Percentiles rank a stretch among this genome's conserved stretches.
These are phyloP conservation scores for Crocodylus rhombifer DNA, from an alignment of 2,797 vertebrate species.

Conservation along the genomic window DNA sequence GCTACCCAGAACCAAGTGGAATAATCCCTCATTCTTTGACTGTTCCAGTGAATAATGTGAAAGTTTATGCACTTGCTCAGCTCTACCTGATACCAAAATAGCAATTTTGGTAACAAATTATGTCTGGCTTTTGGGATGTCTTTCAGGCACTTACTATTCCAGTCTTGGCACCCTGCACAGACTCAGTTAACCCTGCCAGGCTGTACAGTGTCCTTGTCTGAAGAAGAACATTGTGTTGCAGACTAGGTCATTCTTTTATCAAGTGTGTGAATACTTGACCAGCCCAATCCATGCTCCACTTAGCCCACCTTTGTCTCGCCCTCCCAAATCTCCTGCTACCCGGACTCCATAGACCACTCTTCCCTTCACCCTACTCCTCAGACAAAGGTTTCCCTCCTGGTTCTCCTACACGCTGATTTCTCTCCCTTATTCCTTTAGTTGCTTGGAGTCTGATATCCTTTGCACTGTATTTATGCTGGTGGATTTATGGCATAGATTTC, in stretches of 20 bases:
- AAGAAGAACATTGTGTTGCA: neutral
- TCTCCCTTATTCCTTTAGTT: neutral
- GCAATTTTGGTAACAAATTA: neutral
- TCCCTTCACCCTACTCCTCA: rapidly evolving
- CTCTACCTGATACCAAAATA: neutral
- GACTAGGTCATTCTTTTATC: neutral
- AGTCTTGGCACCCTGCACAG: neutral
- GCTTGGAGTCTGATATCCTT: neutral
- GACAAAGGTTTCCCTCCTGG: neutral
- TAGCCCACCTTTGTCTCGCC: neutral
- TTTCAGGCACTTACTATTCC: neutral
- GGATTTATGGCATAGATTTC: neutral
- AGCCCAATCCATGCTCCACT: neutral
- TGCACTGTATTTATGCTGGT: neutral
- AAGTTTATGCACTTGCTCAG: neutral
- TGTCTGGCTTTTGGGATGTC: neutral
- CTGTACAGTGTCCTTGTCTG: rapidly evolving
- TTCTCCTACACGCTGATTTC: neutral
- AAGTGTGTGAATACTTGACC: neutral
- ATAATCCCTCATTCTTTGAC: neutral
- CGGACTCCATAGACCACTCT: rapidly evolving
- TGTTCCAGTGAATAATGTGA: neutral
- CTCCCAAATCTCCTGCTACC: neutral
- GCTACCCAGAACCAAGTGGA: neutral
- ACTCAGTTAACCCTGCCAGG: neutral